Percentiles rank a stretch among this genome's conserved stretches.
Conservation (phyloP, 2,888 invertebrate genomes). For the Plutella xylostella region DNA sequence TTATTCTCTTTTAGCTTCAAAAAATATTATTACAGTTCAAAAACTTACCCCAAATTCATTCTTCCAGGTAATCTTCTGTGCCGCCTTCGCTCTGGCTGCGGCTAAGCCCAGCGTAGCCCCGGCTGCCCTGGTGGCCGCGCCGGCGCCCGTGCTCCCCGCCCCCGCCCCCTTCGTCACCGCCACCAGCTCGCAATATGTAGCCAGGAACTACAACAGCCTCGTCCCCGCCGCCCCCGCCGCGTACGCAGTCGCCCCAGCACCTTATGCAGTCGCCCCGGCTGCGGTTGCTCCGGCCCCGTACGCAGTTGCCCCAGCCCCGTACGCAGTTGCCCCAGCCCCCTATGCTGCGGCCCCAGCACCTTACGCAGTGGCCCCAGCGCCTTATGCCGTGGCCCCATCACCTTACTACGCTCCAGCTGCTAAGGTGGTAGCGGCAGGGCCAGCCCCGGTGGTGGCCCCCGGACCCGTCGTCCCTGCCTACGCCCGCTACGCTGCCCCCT, state of each 20-base stretch:
- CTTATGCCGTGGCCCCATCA: constrained; percentile 11
- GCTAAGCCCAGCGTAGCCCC: constrained; percentile 39
- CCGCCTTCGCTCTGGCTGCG: constrained; percentile 38
- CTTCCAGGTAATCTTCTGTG: constrained; percentile 43
- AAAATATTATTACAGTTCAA: not conserved
- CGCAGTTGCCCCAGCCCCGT: constrained; percentile 4
- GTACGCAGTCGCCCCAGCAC: constrained; percentile 35
- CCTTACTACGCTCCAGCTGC: not conserved
- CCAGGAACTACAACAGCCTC: constrained; percentile 69
- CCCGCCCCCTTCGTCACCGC: constrained; percentile 73
- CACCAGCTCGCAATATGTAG: constrained; percentile 73
- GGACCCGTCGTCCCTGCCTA: constrained; percentile 5
- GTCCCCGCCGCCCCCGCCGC: constrained; percentile 55
- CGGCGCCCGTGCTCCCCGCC: constrained; percentile 37
- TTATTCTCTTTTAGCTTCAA: too few species aligned
- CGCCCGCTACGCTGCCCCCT: constrained; percentile 23
- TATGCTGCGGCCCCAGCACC: not conserved
- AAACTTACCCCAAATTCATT: not conserved
- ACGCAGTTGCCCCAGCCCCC: not conserved
- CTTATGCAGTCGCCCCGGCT: constrained; percentile 27
- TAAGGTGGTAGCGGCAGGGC: constrained; percentile 16
- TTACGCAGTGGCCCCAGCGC: constrained; percentile 4
- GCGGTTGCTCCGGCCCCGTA: constrained; percentile 19
- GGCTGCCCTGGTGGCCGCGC: constrained; percentile 30
- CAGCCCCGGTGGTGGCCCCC: constrained; percentile 17